Percentiles rank a stretch among this genome's conserved stretches.
Evolutionary conservation across 2,888 invertebrate species (phyloP).

Genomic region (Lepidonotus clava): DNA sequence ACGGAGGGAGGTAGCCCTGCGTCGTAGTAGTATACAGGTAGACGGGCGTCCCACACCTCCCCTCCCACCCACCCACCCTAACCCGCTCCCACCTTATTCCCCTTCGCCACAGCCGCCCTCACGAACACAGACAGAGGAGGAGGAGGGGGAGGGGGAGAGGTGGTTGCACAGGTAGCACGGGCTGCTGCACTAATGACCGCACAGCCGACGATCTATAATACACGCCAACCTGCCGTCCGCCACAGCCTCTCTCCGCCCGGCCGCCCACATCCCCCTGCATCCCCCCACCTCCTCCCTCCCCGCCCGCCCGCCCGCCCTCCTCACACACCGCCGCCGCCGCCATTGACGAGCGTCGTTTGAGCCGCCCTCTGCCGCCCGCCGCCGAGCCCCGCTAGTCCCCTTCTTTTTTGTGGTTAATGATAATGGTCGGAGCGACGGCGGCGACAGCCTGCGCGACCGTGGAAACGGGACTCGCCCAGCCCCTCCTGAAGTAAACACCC

Average conservation of each 20-base stretch:
- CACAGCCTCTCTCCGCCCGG: not conserved
- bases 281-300: not conserved
- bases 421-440: no score
- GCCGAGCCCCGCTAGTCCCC: no score
- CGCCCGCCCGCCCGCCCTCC: not conserved
- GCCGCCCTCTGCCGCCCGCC: no score
- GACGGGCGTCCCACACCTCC: not conserved
- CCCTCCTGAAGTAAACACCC: no score
- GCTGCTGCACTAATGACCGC: slow-evolving; percentile 26
- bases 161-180: slow-evolving; percentile 35
- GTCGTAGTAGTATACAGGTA: not conserved
- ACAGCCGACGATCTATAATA: not conserved
- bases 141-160: no score
- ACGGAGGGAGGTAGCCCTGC: no score
- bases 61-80: not conserved
- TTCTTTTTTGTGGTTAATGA: no score
- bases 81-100: not conserved
- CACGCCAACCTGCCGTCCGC: not conserved
- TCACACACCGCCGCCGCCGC: not conserved
- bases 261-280: not conserved
- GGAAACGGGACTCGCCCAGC: no score
- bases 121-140: no score
- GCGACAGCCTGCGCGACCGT: no score
- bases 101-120: not conserved
- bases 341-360: not conserved